phyloP scores from a whole-genome alignment of 92 coral and sea anemone genomes.

The Porites rus region DNA sequence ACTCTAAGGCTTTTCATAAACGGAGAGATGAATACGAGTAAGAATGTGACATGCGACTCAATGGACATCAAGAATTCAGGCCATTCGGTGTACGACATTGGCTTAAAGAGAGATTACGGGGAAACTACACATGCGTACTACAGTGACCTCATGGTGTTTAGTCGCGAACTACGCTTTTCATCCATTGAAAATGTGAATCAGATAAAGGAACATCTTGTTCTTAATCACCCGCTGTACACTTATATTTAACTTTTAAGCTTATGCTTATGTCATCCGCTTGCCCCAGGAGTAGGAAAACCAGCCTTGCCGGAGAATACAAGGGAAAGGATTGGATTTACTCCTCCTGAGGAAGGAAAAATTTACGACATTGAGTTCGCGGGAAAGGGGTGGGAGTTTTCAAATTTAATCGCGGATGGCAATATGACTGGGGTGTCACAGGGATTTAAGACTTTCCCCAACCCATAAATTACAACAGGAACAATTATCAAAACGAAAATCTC shows the following conservation, averaged over 20 bases:
- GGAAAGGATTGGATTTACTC: too few species aligned
- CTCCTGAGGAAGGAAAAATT: too few species aligned
- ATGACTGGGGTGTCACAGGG: too few species aligned
- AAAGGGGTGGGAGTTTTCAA: too few species aligned
- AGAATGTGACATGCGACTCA: neutral
- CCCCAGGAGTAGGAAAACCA: too few species aligned
- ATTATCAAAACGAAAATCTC: too few species aligned
- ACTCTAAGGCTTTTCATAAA: conserved; percentile 2
- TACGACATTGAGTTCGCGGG: too few species aligned
- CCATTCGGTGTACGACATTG: conserved; percentile 16
- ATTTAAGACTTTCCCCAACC: too few species aligned
- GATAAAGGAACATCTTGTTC: neutral
- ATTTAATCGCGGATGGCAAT: too few species aligned
- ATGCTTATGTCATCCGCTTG: too few species aligned
- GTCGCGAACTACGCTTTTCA: neutral
- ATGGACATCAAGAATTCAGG: conserved; percentile 9
- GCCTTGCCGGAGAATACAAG: too few species aligned
- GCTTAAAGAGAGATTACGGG: conserved; percentile 9
- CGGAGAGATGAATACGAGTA: neutral
- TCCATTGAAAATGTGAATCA: neutral
- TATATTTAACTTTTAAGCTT: neutral
- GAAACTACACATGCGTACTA: neutral
- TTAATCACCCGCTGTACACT: neutral
- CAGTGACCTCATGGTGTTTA: conserved; percentile 13
- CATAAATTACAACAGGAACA: too few species aligned